A percentile compares a stretch with the other conserved stretches of the same genome.
These are phyloP conservation scores for Paracanthobrama guichenoti DNA, from an alignment of 2,113 vertebrate genomes.

Conservation along the genomic window DNA sequence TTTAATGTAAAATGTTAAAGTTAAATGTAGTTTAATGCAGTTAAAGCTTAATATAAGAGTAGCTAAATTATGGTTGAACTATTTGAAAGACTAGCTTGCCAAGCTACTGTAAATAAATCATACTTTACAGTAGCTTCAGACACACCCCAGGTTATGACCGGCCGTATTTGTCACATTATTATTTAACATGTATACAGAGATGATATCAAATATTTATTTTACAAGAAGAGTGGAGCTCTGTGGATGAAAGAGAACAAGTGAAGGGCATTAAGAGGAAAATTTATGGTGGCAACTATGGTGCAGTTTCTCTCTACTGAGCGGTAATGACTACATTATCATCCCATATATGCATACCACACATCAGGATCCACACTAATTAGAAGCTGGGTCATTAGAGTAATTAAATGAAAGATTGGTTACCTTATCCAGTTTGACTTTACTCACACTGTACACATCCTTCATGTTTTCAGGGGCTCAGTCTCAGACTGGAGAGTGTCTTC, in stretches of 20 bases:
- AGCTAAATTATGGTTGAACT: not conserved
- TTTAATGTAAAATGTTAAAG: too few relatives aligned
- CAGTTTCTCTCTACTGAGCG: conserved; percentile 37
- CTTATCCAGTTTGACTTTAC: conserved; percentile 48
- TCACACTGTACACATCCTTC: conserved; percentile 45
- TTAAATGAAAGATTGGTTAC: conserved; percentile 54
- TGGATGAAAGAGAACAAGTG: conserved; percentile 51
- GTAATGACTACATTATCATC: conserved; percentile 55
- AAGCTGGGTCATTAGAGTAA: conserved; percentile 55
- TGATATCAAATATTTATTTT: conserved; percentile 64
- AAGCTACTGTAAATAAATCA: not conserved
- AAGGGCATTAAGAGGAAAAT: conserved; percentile 55
- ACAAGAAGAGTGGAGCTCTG: conserved; percentile 56
- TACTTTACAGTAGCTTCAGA: not conserved
- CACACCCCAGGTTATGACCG: not conserved
- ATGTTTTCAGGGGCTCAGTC: conserved; percentile 47
- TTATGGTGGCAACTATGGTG: not conserved
- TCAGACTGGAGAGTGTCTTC: conserved; percentile 43
- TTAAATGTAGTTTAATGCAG: too few relatives aligned
- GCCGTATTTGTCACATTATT: conserved; percentile 26
- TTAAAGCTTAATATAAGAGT: too few relatives aligned
- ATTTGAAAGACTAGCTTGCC: not conserved
- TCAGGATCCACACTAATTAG: conserved; percentile 54
- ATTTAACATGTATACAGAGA: conserved; percentile 58
- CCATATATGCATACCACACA: conserved; percentile 35